Evolutionary conservation across 2,888 invertebrate genomes (phyloP), one percentile per base, ranked within the genome.

Genomic region (Drosophila sordidula): DNA sequence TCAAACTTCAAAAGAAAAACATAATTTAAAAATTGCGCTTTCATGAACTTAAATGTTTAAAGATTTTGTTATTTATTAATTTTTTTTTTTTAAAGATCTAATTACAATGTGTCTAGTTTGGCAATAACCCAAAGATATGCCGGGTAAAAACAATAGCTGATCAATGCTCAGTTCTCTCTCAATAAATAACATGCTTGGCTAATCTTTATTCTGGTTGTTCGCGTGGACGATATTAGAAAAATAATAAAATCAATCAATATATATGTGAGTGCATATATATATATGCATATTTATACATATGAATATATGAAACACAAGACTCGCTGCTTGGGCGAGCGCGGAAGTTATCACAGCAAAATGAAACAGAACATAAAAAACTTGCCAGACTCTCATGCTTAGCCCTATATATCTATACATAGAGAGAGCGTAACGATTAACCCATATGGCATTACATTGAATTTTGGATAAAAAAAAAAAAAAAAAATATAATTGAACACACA

Each of bases 311-410:
- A 66, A 52, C 29, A 59, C 11, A 68, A 46, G 62, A 68, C 75
- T 68, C 76, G 67, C 67, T 61, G 71, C 72, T 61, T 46, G 46
- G 50, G 50, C 70, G 65, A 65, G 73, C 51, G 44, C 49, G 55
- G 55, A 77, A 77, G 74, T 77, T 78, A 79, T 79, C 78, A 79
- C 78, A 79, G 78, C 80, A 68, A 77, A 77, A 79, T 69, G 39
- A 74, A 59, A 74, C 38, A 64, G 44, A 68, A 64, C 6, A 41
- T 16, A 1, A 34, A 49, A 42, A 38, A 38, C 29, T 57, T 42
- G 58, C 46, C 42, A 18, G 49, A n/a, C 18, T 49, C 45, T 26
- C 14, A 29, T 38, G 34, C 29, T 29, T 29, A 29, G 29, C 9
- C 29, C 29, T 9, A 29, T 9, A 9, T 29, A 29, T 3, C 8